Conservation (phyloP, 2,113 vertebrate genomes). For the Tachuris rubrigastra region DNA sequence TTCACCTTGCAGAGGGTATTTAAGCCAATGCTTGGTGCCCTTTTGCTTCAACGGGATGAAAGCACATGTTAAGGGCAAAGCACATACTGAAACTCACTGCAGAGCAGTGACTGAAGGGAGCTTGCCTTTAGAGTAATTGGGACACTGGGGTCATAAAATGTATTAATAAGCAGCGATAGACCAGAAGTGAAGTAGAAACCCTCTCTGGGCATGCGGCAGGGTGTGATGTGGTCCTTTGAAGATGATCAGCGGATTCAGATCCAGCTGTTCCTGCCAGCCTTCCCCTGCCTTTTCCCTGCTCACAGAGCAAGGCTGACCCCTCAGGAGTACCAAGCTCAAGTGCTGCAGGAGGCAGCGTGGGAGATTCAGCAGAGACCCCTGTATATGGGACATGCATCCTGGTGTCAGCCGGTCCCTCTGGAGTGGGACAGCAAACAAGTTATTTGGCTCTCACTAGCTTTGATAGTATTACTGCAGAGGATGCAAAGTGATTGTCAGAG, state of each 20-base stretch:
- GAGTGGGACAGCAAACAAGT: neutral
- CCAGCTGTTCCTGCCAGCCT: neutral
- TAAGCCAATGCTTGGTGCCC: neutral
- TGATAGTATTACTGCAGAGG: neutral
- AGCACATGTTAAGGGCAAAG: neutral
- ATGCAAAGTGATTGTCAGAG: neutral
- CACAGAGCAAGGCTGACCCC: fast-evolving
- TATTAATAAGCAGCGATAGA: neutral
- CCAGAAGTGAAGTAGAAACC: neutral
- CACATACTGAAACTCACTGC: neutral
- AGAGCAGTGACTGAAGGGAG: neutral
- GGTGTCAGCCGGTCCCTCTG: neutral
- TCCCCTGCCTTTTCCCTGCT: neutral
- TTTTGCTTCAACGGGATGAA: neutral
- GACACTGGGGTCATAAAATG: neutral
- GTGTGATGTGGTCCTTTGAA: neutral
- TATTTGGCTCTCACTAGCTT: neutral
- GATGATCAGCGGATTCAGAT: neutral
- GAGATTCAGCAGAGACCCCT: neutral
- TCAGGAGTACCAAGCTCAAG: neutral
- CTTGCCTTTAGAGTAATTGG: neutral
- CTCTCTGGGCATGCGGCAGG: fast-evolving
- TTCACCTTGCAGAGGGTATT: neutral
- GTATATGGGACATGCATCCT: neutral
- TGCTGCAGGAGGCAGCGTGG: neutral